Base-by-base conservation (phyloP, 2,888 invertebrate species). In the Terebella lapidaria region DNA sequence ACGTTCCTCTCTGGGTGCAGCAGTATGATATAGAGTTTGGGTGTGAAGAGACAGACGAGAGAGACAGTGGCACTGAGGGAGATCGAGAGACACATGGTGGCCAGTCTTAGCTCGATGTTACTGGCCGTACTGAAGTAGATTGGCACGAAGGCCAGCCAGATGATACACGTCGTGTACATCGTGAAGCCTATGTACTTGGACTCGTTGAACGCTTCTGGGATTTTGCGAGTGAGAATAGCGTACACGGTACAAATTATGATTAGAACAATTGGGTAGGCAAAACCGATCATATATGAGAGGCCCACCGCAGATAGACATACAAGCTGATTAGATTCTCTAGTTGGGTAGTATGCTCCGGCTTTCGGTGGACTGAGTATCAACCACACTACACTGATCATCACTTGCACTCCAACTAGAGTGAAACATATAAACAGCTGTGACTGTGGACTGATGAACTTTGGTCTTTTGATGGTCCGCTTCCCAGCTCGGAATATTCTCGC, bases 51-150 rank as follows among this genome's bases (percentile, higher is more conserved):
- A 80, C 94, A 95, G 59, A 89, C 90, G 61, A 95, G 87, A 5
- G 94, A 92, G 67, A 95, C 94, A 70, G 92, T 92, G 66, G 94
- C 94, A 72, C 92, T 92, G 68, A 96, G 86, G 64, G 92, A 92
- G 78, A 95, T 94, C 70, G 94, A 93, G 74, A 94, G 91, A 58
- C 93, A 92, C 91, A 95, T 92, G 80, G 93, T 93, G 71, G 92
- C 94, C 78, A 94, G 91, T 63, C 95, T 86, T 62, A 95, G 84
- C 15, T 92, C 90, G 66, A 94, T 79, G 62, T 80, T 77, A 60
- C 74, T 71, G 10, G 78, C 77, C 18, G 81, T 81, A 47, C 77
- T 79, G 61, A 82, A 92, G 82, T 94, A 92, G 76, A 82, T 80
- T 45, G 81, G 81, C 27, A 83, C 80, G 64, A 83, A 82, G 2